phyloP scores from a whole-genome alignment of 2,797 vertebrate genomes.

The Diplodus puntazzo region DNA sequence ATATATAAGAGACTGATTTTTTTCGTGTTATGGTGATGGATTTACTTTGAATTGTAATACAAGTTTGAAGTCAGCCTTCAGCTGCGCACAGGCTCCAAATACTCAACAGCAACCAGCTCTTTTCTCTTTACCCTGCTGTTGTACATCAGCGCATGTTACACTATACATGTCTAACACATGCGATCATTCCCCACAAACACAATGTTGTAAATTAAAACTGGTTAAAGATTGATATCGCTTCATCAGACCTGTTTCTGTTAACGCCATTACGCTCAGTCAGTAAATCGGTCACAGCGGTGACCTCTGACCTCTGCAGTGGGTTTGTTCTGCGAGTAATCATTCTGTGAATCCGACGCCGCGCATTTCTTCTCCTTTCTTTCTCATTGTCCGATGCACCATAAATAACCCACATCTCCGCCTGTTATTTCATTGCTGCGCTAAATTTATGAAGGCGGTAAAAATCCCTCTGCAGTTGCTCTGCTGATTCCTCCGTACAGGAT shows the following conservation, averaged over 20 bases:
- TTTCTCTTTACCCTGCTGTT: not conserved
- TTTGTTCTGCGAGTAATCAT: conserved; percentile 27
- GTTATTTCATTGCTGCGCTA: conserved; percentile 34
- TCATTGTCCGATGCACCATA: conserved; percentile 28
- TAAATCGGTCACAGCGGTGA: conserved; percentile 30
- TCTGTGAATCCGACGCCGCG: conserved; percentile 28
- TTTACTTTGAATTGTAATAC: not conserved
- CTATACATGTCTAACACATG: not conserved
- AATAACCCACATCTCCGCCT: conserved; percentile 37
- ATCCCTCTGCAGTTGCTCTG: conserved; percentile 33
- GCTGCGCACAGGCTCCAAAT: not conserved
- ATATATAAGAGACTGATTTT: not conserved
- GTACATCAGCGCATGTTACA: not conserved
- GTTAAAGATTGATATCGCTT: conserved; percentile 27
- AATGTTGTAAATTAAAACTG: conserved; percentile 4
- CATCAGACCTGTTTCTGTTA: conserved; percentile 30
- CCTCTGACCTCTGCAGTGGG: conserved; percentile 40
- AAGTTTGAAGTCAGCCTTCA: not conserved
- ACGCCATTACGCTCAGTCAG: not conserved
- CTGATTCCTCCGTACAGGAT: conserved; percentile 34
- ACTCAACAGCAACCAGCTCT: not conserved
- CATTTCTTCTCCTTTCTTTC: conserved; percentile 15
- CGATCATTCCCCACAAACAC: conserved; percentile 16
- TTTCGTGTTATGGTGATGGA: not conserved
- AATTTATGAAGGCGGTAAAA: conserved; percentile 46